Evolutionary conservation across 1,140 invertebrate species (phyloP), one percentile per base, ranked within the genome.

Genomic region (Drosophila sulfurigaster): DNA sequence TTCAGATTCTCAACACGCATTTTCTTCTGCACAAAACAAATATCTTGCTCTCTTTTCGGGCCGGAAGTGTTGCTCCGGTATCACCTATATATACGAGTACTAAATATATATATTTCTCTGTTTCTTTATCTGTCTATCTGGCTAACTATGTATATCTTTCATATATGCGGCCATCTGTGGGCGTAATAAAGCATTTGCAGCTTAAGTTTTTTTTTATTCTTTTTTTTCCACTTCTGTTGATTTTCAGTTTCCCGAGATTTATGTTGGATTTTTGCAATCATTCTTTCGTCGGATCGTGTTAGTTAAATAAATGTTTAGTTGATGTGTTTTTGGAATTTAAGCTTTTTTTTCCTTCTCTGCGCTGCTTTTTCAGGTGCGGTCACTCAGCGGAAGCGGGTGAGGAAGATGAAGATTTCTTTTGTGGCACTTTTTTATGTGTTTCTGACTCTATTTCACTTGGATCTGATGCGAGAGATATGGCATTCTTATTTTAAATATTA

Each of bases 181-280:
- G 83, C 80, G 83, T 82, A 82, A 87, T 87, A 87, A 87, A 87
- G 80, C 83, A 87, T 87, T 88, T 67, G 77, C 51, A 67, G 73
- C 83, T 88, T 80, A 78, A 80, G 77, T 56, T 82, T 88, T 49
- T 20, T 80, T 76, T 77, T 77, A 74, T 82, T 59, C 54, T 46
- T 60, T 56, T 56, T 54, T 49, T 48, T 54, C 38, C 66, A 57
- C 43, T 58, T 75, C 28, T 71, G 56, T 73, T 70, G 67, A 52
- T 66, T 75, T 79, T 81, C 30, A 82, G 64, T 68, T 65, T 45
- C 30, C 25, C 5, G 52, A 83, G 83, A 87, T 87, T 87, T 87
- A 83, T 87, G 83, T 80, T 80, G 70, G 70, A 87, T 88, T 88
- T 87, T 87, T 88, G 85, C 83, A 87, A 87, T 88, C 77, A 88